Evolutionary conservation across 2,888 invertebrate genomes (phyloP), one percentile per base, ranked within the genome.

Genomic region (Chloroclysta siterata): DNA sequence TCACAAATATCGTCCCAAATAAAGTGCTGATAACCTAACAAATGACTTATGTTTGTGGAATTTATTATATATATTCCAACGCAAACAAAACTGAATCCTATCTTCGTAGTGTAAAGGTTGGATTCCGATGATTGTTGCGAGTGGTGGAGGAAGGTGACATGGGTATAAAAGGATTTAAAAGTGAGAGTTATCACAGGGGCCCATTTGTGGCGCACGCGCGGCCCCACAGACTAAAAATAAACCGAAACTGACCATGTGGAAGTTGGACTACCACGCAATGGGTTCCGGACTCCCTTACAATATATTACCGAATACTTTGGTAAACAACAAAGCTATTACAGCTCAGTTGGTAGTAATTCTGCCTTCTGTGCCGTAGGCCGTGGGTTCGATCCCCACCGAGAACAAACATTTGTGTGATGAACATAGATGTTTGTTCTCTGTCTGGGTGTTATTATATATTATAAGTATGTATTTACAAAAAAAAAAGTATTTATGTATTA

Each of bases 1-100:
- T 85, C 87, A 86, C 82, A 85, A 86, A 89, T 88, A 87, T 88
- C 79, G 81, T 77, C 80, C 84, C 85, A 91, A 93, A 92, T 91
- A 92, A 92, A 93, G 92, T 90, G 89, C 89, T 88, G 92, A 92
- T 92, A 92, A 87, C 83, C 84, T 82, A 86, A 92, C 90, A 91
- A 92, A 92, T 92, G 92, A 90, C 89, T 87, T 90, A 89, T 89
- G 84, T 89, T 88, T 86, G 79, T 85, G 90, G 90, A 89, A 91
- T 92, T 89, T 88, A 81, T 87, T 88, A 82, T 83, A 79, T 75
- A 22, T 66, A 65, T 47, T 47, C 36, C 13, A 42, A 42, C 36
- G 51, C 66, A 66, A 63, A 22, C 47, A 17, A 79, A 74, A 65
- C 44, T 59, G 41, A 70, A 70, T 77, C 72, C 67, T 82, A 81